Evolutionary conservation across 2,113 vertebrate species (phyloP).

Genomic region (Oncorhynchus mykiss): DNA sequence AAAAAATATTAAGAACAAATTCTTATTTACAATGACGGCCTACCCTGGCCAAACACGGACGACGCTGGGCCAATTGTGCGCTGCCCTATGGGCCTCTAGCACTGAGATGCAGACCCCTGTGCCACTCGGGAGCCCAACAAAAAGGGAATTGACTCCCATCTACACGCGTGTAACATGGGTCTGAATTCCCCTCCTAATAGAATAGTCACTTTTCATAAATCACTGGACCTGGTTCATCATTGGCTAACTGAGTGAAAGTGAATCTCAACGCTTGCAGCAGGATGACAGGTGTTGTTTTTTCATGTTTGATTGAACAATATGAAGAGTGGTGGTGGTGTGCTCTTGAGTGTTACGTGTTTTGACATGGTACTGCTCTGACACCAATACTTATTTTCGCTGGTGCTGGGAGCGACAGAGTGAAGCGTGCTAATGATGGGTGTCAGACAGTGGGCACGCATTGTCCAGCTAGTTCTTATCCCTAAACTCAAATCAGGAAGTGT

Average conservation of each 20-base stretch:
- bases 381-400: slow-evolving; percentile 25
- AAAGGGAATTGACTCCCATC: too few species aligned
- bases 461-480: neutral
- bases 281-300: neutral
- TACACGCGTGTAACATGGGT: too few species aligned
- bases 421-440: slow-evolving; percentile 3
- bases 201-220: neutral
- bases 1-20: too few species aligned
- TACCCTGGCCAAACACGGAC: too few species aligned
- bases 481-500: too few species aligned
- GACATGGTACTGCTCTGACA: slow-evolving; percentile 16
- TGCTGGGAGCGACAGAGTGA: slow-evolving; percentile 14
- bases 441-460: slow-evolving; percentile 8
- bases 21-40: too few species aligned
- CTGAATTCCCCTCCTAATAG: too few species aligned
- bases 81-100: too few species aligned
- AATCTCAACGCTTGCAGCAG: neutral
- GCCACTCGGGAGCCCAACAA: too few species aligned
- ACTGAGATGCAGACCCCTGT: too few species aligned
- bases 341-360: slow-evolving; percentile 2
- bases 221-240: neutral
- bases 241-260: neutral
- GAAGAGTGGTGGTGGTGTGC: neutral
- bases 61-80: too few species aligned
- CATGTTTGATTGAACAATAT: slow-evolving; percentile 1